Conservation (phyloP, 2,888 invertebrate species). For the Clitarchus hookeri region DNA sequence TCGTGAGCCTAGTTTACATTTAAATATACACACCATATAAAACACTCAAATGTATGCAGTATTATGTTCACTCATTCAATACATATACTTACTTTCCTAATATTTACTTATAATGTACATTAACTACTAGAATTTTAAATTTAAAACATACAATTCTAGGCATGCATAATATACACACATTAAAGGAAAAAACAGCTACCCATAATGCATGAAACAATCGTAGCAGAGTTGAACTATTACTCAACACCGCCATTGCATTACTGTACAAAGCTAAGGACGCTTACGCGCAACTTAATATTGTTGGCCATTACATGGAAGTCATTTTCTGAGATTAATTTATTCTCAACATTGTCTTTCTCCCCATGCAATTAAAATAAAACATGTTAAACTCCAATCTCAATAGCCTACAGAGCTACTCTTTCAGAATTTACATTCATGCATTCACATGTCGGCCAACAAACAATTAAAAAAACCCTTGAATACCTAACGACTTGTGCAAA, state of each 20-base stretch:
- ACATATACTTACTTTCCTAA: background rate
- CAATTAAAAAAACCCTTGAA: too few relatives aligned
- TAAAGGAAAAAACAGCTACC: background rate
- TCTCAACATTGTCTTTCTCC: background rate
- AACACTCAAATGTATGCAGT: background rate
- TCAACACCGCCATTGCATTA: background rate
- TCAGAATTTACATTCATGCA: too few relatives aligned
- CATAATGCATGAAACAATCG: background rate
- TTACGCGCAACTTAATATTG: background rate
- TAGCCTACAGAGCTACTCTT: too few relatives aligned
- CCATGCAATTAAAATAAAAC: background rate
- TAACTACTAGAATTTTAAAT: background rate
- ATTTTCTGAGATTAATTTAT: too few relatives aligned
- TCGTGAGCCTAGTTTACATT: background rate
- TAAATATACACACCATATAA: slow-evolving; percentile 16
- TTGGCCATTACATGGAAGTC: too few relatives aligned
- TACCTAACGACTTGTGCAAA: background rate
- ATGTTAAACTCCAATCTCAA: too few relatives aligned
- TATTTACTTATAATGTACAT: background rate
- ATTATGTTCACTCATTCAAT: background rate
- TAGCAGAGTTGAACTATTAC: background rate
- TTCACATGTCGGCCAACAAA: background rate
- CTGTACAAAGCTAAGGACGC: background rate
- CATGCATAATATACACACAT: background rate
- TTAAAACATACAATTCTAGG: background rate